Evolutionary conservation across 2,888 invertebrate genomes (phyloP).

Genomic region (Microctonus hyperodae): DNA sequence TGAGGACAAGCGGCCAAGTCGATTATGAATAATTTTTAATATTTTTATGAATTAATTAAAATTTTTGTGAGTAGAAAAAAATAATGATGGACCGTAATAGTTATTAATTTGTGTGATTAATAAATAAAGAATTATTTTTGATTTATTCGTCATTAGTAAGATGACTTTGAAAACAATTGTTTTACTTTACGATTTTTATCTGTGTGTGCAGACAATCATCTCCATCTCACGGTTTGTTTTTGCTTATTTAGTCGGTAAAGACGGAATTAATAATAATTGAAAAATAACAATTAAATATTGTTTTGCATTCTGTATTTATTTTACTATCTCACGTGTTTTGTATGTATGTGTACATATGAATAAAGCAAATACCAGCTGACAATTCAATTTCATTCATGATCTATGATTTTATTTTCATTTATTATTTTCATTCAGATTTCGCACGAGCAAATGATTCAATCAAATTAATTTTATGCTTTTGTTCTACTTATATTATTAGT

Average conservation of each 20-base stretch:
- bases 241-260: not conserved
- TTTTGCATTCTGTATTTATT: not conserved
- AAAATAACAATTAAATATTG: not conserved
- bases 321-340: slow-evolving; percentile 1
- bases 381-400: not conserved
- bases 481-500: slow-evolving; percentile 52
- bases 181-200: not conserved
- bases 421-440: not conserved
- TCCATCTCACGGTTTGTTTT: not conserved
- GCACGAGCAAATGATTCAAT: slow-evolving; percentile 20
- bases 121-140: no score
- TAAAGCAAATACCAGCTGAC: not conserved
- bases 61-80: no score
- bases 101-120: no score
- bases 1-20: no score
- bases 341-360: not conserved
- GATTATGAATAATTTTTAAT: no score
- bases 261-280: not conserved
- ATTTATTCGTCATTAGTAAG: no score
- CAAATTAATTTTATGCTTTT: slow-evolving; percentile 10
- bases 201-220: not conserved
- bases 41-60: no score
- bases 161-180: no score
- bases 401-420: not conserved
- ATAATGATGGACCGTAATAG: no score